A percentile compares a stretch with the other conserved stretches of the same genome.
Conservation (phyloP, 2,113 vertebrate genomes). For the Meleagris gallopavo region DNA sequence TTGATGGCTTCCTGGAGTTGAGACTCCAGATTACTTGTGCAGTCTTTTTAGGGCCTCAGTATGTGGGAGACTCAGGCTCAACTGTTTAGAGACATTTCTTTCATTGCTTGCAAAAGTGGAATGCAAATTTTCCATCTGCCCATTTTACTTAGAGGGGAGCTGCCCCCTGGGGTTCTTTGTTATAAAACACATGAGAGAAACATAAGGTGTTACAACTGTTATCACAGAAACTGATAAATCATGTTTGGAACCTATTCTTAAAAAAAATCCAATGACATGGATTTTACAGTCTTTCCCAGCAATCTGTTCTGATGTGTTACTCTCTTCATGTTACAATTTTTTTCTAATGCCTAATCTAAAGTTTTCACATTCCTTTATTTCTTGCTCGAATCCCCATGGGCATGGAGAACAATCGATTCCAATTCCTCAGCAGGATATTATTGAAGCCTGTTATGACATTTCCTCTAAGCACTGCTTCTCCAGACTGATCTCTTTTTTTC, state of each 20-base stretch:
- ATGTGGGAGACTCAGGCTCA: neutral
- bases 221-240: conserved; percentile 37
- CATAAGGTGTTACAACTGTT: neutral
- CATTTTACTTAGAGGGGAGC: neutral
- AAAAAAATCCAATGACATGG: conserved; percentile 44
- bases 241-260: conserved; percentile 41
- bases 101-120: neutral
- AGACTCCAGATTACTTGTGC: neutral
- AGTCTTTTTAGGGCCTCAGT: neutral
- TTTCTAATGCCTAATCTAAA: conserved; percentile 36
- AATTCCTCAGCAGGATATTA: neutral
- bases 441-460: conserved; percentile 35
- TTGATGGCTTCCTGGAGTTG: neutral
- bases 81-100: neutral
- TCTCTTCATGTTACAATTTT: conserved; percentile 26
- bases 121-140: neutral
- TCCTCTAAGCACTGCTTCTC: conserved; percentile 19
- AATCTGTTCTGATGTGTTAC: neutral
- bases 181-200: conserved; percentile 7
- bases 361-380: conserved; percentile 47
- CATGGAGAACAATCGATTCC: conserved; percentile 10
- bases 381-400: conserved; percentile 27
- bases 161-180: conserved; percentile 30
- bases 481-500: neutral
- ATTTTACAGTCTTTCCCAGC: conserved; percentile 49